A percentile compares a stretch with the other conserved stretches of the same genome.
phyloP scores from a whole-genome alignment of 2,888 invertebrate species.

The Mimumesa dahlbomi region DNA sequence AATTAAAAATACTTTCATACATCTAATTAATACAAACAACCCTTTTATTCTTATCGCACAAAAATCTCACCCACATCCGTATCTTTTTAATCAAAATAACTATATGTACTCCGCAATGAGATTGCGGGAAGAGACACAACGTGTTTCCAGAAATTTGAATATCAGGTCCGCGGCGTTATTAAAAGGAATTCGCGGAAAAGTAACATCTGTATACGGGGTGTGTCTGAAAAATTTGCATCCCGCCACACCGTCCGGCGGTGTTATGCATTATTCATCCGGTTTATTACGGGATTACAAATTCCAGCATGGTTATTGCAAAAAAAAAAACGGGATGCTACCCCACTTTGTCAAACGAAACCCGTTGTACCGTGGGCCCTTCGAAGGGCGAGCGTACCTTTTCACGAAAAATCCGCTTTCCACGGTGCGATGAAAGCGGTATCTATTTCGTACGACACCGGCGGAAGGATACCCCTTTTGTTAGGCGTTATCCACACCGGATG shows the following conservation, averaged over 20 bases:
- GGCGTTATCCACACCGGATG: conserved; percentile 78
- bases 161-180: too few relatives aligned
- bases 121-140: too few relatives aligned
- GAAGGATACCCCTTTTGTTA: conserved; percentile 74
- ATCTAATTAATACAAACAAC: too few relatives aligned
- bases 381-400: conserved; percentile 11
- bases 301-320: neutral
- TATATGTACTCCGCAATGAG: too few relatives aligned
- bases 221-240: neutral
- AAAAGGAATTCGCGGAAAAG: too few relatives aligned
- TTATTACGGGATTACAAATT: neutral
- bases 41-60: too few relatives aligned
- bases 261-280: neutral
- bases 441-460: conserved; percentile 66
- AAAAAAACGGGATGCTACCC: neutral
- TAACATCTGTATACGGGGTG: too few relatives aligned
- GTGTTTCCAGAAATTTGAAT: too few relatives aligned
- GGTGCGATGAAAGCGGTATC: conserved; percentile 60
- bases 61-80: too few relatives aligned
- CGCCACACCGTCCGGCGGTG: too few relatives aligned
- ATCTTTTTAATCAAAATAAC: too few relatives aligned
- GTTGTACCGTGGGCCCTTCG: neutral
- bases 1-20: too few relatives aligned
- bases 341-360: conserved; percentile 1
- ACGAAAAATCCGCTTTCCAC: conserved; percentile 41